These are phyloP conservation scores for Actenoides hombroni DNA, from an alignment of 2,113 vertebrate genomes.

Conservation along the genomic window DNA sequence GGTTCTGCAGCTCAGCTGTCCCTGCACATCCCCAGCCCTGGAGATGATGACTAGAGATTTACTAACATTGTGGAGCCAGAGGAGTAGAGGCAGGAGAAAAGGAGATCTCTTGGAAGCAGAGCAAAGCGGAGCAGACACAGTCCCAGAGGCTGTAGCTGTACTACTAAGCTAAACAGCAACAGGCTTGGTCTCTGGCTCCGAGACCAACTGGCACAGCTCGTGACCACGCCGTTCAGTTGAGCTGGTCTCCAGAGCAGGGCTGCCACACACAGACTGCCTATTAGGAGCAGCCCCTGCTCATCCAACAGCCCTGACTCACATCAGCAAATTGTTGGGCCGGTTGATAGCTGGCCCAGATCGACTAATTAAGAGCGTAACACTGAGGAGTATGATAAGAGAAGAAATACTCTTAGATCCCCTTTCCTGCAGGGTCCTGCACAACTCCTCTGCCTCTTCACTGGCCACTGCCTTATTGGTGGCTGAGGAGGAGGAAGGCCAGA, in stretches of 20 bases:
- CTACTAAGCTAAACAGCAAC: neutral
- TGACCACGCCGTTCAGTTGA: neutral
- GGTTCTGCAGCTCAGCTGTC: neutral
- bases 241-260: neutral
- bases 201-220: neutral
- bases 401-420: neutral
- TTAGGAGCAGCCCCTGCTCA: neutral
- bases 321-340: neutral
- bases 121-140: neutral
- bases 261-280: neutral
- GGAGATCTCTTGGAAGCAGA: neutral
- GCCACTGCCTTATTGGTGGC: neutral
- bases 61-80: neutral
- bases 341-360: neutral
- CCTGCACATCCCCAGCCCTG: neutral
- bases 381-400: neutral
- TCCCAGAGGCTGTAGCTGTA: neutral
- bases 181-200: neutral
- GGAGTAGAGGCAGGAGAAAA: neutral
- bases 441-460: neutral
- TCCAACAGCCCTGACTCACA: neutral
- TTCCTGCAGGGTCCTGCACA: neutral
- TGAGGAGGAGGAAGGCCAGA: neutral
- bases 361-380: neutral
- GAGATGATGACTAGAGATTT: neutral